phyloP scores from a whole-genome alignment of 2,888 invertebrate species.

The Steromphala cineraria region DNA sequence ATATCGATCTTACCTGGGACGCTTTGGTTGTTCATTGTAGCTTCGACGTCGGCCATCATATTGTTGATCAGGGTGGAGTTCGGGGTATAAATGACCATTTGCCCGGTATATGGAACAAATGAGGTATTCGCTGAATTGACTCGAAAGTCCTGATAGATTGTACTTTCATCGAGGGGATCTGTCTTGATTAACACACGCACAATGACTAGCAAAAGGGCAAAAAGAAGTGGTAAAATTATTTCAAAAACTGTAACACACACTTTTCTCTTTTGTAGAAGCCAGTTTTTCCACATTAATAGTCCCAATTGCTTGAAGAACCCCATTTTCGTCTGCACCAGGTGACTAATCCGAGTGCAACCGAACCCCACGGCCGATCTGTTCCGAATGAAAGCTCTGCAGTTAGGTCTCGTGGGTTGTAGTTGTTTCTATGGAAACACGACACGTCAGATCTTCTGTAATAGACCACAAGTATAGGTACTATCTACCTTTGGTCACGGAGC shows the following conservation, averaged over 20 bases:
- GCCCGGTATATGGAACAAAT: neutral
- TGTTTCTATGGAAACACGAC: too few species aligned
- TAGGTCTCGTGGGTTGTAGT: too few species aligned
- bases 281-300: conserved; percentile 17
- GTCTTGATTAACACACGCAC: conserved; percentile 14
- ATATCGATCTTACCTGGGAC: neutral
- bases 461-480: too few species aligned
- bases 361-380: too few species aligned
- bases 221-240: neutral
- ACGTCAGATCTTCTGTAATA: too few species aligned
- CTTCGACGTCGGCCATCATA: conserved; percentile 19
- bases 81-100: conserved; percentile 9
- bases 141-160: conserved; percentile 3
- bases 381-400: too few species aligned
- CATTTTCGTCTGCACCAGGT: neutral
- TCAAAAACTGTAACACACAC: neutral
- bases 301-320: conserved; percentile 1
- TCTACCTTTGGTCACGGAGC: too few species aligned
- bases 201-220: neutral
- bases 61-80: neutral
- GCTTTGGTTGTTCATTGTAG: neutral
- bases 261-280: neutral
- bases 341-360: neutral
- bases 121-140: neutral
- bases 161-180: neutral